Percentiles rank a stretch among this genome's conserved stretches.
phyloP scores from a whole-genome alignment of 2,888 invertebrate genomes.

The Lucinisca nassula region DNA sequence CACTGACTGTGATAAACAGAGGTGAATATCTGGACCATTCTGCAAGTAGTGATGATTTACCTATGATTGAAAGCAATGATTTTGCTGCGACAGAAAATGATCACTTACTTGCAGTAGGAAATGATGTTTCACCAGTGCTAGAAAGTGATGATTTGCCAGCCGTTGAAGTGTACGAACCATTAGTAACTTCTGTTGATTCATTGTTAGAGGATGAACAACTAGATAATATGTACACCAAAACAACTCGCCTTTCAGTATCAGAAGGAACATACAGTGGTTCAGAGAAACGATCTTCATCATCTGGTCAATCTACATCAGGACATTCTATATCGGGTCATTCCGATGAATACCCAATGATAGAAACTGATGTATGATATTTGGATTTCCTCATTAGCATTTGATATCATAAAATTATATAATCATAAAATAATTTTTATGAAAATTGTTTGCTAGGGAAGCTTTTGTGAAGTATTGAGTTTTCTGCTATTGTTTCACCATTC shows the following conservation, averaged over 20 bases:
- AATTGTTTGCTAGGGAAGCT: too few relatives aligned
- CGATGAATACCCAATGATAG: slow-evolving; percentile 73
- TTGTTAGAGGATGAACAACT: background rate
- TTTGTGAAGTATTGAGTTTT: too few relatives aligned
- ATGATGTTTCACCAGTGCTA: background rate
- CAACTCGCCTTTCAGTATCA: background rate
- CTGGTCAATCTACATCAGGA: background rate
- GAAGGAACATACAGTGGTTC: background rate
- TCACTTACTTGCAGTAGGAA: background rate
- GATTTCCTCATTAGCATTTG: too few relatives aligned
- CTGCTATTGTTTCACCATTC: too few relatives aligned
- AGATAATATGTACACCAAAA: background rate
- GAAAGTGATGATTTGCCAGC: background rate
- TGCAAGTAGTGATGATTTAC: background rate
- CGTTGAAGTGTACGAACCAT: background rate
- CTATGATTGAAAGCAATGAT: background rate
- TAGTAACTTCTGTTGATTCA: background rate
- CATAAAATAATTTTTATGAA: too few relatives aligned
- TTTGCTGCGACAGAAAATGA: background rate
- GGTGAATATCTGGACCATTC: background rate
- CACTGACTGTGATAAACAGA: background rate
- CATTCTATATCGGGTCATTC: slow-evolving; percentile 68
- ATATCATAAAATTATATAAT: too few relatives aligned
- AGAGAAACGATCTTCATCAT: background rate
- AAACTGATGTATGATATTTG: slow-evolving; percentile 75